Percentiles rank a stretch among this genome's conserved stretches.
These are phyloP conservation scores for Hyalella azteca DNA, from an alignment of 2,888 invertebrate genomes.

Conservation along the genomic window DNA sequence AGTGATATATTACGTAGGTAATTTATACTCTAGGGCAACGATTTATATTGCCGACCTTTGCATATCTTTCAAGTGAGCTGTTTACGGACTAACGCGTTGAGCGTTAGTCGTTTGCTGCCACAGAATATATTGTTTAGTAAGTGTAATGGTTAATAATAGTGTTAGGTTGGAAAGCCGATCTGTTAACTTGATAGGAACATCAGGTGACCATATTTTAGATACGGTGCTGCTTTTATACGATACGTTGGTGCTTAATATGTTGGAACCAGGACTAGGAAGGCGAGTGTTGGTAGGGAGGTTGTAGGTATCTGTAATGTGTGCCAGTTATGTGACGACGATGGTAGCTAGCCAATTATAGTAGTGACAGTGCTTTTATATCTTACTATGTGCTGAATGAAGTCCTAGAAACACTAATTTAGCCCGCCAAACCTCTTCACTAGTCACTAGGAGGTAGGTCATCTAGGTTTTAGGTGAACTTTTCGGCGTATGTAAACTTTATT, in stretches of 20 bases:
- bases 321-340: background rate
- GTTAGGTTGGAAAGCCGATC: background rate
- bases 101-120: background rate
- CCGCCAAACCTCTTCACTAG: constrained; percentile 35
- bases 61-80: constrained; percentile 17
- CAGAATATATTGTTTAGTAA: background rate
- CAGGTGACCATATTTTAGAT: background rate
- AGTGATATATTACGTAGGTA: too few species aligned
- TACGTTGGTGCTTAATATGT: background rate
- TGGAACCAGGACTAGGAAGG: background rate
- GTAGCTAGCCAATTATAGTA: background rate
- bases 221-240: background rate
- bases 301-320: background rate
- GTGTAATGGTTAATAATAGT: background rate
- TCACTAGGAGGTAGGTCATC: constrained; percentile 28
- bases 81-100: background rate
- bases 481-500: constrained; percentile 2
- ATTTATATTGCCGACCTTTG: background rate
- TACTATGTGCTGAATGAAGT: constrained; percentile 25
- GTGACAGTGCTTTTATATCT: background rate
- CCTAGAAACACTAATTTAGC: constrained; percentile 14
- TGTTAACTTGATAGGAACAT: background rate
- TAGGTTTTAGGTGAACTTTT: constrained; percentile 9
- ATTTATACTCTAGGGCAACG: too few species aligned
- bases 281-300: background rate